Conservation (phyloP, 2,113 vertebrate genomes). For the Coptodon rendalli region DNA sequence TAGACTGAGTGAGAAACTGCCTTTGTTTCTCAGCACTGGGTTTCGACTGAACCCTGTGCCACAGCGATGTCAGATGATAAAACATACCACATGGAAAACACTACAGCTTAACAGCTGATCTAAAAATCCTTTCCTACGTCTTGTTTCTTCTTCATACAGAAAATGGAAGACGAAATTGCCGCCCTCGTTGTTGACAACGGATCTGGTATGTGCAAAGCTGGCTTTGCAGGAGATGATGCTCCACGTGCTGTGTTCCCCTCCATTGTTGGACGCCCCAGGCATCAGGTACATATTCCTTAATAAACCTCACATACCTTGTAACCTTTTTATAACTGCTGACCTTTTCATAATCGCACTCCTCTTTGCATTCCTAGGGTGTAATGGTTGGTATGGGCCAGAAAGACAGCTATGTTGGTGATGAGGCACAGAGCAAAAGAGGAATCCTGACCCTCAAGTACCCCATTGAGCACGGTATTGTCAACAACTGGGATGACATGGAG, state of each 20-base stretch:
- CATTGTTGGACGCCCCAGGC: slow-evolving; percentile 73
- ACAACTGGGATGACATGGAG: slow-evolving; percentile 99
- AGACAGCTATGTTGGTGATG: slow-evolving; percentile 95
- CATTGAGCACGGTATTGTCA: slow-evolving; percentile 96
- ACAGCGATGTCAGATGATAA: slow-evolving; percentile 67
- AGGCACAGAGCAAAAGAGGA: slow-evolving; percentile 98
- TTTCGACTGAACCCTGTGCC: slow-evolving; percentile 11
- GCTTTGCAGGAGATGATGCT: slow-evolving; percentile 74
- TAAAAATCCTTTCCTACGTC: not conserved
- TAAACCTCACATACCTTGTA: not conserved
- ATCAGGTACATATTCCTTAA: slow-evolving; percentile 54
- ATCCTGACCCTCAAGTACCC: slow-evolving; percentile 98
- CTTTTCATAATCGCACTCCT: rapidly evolving
- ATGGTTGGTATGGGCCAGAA: slow-evolving; percentile 99
- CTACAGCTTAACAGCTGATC: not conserved
- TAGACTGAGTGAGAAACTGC: slow-evolving; percentile 64
- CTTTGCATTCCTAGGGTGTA: slow-evolving; percentile 77
- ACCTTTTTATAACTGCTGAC: not conserved
- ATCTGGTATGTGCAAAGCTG: slow-evolving; percentile 77
- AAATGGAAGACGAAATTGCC: slow-evolving; percentile 82
- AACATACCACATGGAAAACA: not conserved
- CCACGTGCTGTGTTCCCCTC: slow-evolving; percentile 74
- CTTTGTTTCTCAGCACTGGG: slow-evolving; percentile 77
- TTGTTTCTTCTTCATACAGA: slow-evolving; percentile 51
- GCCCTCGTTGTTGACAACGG: slow-evolving; percentile 76